Percentiles rank a stretch among this genome's conserved stretches.
phyloP scores from a whole-genome alignment of 2,113 vertebrate species.

The Heterotis niloticus region DNA sequence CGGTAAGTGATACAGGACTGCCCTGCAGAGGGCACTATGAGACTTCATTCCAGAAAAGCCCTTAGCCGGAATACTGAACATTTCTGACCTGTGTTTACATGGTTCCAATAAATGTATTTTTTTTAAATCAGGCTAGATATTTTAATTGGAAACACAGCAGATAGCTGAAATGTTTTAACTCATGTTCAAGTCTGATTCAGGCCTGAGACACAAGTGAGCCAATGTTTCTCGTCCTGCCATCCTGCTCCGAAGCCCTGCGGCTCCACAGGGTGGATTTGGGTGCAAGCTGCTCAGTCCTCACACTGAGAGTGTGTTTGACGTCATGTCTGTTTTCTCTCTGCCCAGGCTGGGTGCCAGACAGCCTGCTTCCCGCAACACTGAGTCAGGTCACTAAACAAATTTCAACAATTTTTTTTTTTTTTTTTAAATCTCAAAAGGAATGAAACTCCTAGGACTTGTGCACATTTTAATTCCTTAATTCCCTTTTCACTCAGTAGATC shows the following conservation, averaged over 20 bases:
- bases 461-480: no score
- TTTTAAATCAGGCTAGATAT: no score
- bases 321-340: constrained; percentile 59
- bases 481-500: background rate
- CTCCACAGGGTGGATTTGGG: background rate
- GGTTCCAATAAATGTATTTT: background rate
- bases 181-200: background rate
- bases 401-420: no score
- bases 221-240: no score
- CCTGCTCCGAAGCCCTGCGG: background rate
- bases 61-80: background rate
- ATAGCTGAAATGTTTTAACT: background rate
- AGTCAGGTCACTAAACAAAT: constrained; percentile 51
- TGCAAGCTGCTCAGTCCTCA: background rate
- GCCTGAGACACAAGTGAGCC: no score
- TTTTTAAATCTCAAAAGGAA: background rate
- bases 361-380: constrained; percentile 54
- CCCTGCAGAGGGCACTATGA: constrained; percentile 62
- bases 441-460: no score
- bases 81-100: background rate
- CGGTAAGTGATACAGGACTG: background rate
- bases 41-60: constrained; percentile 41
- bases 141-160: no score
- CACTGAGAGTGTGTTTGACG: constrained; percentile 46
- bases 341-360: constrained; percentile 17